Evolutionary conservation across 2,888 invertebrate species (phyloP).

Genomic region (Tanytarsus gracilentus): DNA sequence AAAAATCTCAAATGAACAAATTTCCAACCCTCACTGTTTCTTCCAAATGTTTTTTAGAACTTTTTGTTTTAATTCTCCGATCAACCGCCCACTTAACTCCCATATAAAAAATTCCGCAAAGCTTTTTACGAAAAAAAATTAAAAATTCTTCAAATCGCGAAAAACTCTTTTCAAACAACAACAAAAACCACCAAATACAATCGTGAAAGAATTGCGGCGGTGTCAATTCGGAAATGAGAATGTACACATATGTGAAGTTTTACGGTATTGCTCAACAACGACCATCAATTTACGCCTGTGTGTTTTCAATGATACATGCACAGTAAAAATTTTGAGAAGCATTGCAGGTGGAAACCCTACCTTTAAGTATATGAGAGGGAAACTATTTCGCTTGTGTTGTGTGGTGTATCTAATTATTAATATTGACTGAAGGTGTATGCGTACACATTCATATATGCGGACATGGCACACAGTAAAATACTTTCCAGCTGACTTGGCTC

Average conservation of each 20-base stretch:
- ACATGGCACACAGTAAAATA: neutral
- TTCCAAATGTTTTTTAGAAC: too few species aligned
- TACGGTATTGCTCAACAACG: neutral
- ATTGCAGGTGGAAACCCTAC: constrained; percentile 9
- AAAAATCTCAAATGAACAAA: too few species aligned
- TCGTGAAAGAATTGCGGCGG: neutral
- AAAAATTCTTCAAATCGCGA: too few species aligned
- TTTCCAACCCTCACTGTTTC: too few species aligned
- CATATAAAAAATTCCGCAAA: too few species aligned
- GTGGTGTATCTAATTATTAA: neutral
- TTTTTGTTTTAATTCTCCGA: too few species aligned
- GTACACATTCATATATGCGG: neutral
- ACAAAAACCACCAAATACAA: neutral
- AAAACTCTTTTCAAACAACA: neutral
- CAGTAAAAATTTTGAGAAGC: too few species aligned
- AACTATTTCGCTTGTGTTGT: neutral
- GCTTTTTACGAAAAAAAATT: too few species aligned
- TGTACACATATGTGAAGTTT: neutral
- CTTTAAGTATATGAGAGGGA: neutral
- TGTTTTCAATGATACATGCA: neutral
- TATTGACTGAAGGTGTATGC: constrained; percentile 7
- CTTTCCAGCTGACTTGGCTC: constrained; percentile 25
- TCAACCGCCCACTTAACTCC: too few species aligned
- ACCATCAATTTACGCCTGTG: neutral
- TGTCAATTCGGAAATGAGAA: constrained; percentile 4